Conservation (phyloP, 2,113 vertebrate genomes). For the Galeopterus variegatus region DNA sequence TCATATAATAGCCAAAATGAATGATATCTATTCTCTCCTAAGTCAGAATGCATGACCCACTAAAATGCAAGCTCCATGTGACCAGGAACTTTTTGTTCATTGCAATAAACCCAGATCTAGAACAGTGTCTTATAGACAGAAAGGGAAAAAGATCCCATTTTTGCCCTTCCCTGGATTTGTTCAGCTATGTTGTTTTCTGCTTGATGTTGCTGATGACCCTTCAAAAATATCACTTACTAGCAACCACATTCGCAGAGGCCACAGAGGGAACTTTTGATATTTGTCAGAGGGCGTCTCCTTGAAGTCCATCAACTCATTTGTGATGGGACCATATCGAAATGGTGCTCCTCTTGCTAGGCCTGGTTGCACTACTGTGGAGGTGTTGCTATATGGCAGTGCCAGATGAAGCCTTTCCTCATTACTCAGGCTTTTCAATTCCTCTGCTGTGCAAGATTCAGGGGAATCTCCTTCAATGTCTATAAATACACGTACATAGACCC, state of each 20-base stretch:
- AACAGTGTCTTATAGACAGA: neutral
- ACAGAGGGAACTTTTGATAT: neutral
- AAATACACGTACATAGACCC: neutral
- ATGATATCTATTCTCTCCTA: neutral
- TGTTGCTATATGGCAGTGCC: neutral
- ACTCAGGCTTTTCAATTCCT: neutral
- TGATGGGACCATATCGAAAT: rapidly evolving
- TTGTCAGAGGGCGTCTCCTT: neutral
- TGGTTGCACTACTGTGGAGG: neutral
- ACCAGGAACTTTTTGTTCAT: neutral
- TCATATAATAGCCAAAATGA: neutral
- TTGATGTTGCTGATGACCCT: neutral
- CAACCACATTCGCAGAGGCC: neutral
- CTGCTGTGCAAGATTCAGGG: neutral
- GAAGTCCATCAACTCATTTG: neutral
- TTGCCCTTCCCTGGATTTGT: neutral
- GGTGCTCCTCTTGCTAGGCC: neutral
- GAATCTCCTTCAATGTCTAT: neutral
- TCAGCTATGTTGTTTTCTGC: neutral
- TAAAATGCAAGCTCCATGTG: neutral
- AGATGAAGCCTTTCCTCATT: neutral
- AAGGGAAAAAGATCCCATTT: neutral
- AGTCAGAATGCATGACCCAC: neutral
- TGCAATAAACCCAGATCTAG: neutral
- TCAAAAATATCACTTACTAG: neutral